phyloP scores from a whole-genome alignment of 2,888 invertebrate genomes.

The Lissonota sp. region DNA sequence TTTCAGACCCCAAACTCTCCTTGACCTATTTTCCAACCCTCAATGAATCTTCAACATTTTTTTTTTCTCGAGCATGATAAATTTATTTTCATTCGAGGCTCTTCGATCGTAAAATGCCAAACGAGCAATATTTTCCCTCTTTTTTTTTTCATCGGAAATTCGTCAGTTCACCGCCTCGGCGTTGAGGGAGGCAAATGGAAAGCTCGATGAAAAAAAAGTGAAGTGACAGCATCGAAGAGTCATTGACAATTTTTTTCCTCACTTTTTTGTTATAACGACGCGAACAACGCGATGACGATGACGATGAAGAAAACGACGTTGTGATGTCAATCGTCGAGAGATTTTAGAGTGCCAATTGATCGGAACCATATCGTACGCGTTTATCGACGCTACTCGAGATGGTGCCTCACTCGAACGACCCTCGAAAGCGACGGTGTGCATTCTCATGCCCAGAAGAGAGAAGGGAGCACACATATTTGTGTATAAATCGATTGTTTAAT shows the following conservation, averaged over 20 bases:
- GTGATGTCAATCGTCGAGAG: not conserved
- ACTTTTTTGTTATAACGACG: not conserved
- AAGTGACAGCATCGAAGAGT: constrained; percentile 48
- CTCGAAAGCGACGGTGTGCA: constrained; percentile 36
- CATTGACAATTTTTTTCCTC: constrained; percentile 49
- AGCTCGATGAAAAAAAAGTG: constrained; percentile 19
- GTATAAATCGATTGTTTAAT: not conserved
- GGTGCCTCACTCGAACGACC: constrained; percentile 49
- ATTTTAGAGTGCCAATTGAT: constrained; percentile 57
- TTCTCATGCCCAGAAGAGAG: constrained; percentile 8
- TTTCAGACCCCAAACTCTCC: too few species aligned
- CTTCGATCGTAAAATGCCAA: constrained; percentile 1
- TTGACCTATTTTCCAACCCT: too few species aligned
- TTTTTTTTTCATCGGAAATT: constrained; percentile 26
- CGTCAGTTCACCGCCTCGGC: constrained; percentile 37
- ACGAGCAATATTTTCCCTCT: constrained; percentile 4
- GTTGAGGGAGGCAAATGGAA: constrained; percentile 8
- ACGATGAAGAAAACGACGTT: not conserved
- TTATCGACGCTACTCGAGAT: constrained; percentile 55
- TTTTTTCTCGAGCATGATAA: too few species aligned
- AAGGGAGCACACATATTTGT: not conserved
- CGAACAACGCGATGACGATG: not conserved
- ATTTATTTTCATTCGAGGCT: not conserved
- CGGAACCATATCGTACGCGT: constrained; percentile 60
- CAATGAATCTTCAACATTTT: too few species aligned